Evolutionary conservation across 2,888 invertebrate species (phyloP).

Genomic region (Dioctria rufipes): DNA sequence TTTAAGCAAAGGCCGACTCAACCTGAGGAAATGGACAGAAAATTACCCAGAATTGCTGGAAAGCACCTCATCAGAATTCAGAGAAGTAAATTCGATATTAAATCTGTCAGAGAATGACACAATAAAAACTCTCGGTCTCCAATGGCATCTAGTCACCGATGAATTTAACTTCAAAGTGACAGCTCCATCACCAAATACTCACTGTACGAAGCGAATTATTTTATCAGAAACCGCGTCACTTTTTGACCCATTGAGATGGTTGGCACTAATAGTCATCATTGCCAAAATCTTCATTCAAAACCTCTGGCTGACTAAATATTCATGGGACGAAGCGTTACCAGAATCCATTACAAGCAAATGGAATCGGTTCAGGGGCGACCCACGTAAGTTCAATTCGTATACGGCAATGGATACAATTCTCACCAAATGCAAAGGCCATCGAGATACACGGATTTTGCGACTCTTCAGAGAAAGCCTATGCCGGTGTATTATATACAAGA

Average conservation of each 20-base stretch:
- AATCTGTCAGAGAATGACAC: background rate
- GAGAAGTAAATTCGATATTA: background rate
- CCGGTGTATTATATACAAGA: background rate
- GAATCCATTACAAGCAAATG: background rate
- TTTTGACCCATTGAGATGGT: background rate
- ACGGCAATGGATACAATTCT: background rate
- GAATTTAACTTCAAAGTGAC: background rate
- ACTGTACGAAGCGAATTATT: background rate
- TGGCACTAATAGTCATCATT: background rate
- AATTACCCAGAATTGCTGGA: background rate
- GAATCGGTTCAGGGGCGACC: background rate
- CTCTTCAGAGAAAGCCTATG: slow-evolving; percentile 22
- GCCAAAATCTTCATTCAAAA: slow-evolving; percentile 23
- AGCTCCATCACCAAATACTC: background rate
- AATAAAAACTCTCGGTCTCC: background rate
- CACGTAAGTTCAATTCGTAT: slow-evolving; percentile 1
- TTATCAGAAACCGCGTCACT: background rate
- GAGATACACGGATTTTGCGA: slow-evolving; percentile 42
- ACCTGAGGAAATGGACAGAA: background rate
- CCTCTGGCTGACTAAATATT: background rate
- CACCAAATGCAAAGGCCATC: background rate
- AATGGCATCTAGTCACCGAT: background rate
- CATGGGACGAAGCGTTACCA: slow-evolving; percentile 33
- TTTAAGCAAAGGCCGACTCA: background rate
- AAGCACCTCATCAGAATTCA: background rate